These are phyloP conservation scores for Percopsis omiscomaycus DNA, from an alignment of 2,797 vertebrate genomes.

Conservation along the genomic window DNA sequence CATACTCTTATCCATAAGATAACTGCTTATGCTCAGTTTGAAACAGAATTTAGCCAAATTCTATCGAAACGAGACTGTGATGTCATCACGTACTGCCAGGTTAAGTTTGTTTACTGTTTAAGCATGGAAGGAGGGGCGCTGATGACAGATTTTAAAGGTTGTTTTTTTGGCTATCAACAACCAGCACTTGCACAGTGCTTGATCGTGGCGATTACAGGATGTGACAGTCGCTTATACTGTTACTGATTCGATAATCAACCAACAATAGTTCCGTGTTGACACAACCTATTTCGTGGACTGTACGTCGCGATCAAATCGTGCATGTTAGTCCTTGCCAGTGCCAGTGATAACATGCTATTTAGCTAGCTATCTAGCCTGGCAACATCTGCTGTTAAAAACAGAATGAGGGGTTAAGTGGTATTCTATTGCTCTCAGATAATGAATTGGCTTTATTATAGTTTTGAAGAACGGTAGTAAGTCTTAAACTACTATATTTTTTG, in stretches of 20 bases:
- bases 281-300: not conserved
- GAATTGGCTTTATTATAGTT: not conserved
- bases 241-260: not conserved
- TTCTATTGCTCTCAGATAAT: not conserved
- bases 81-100: constrained; percentile 26
- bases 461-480: not conserved
- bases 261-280: not conserved
- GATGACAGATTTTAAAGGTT: constrained; percentile 31
- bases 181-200: not conserved
- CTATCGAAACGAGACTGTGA: constrained; percentile 12
- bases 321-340: constrained; percentile 14
- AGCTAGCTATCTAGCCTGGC: constrained; percentile 30
- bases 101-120: constrained; percentile 63
- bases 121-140: constrained; percentile 38
- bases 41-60: too few relatives aligned
- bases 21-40: too few relatives aligned
- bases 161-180: constrained; percentile 1
- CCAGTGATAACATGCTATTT: constrained; percentile 39
- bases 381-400: not conserved
- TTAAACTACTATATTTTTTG: constrained; percentile 1
- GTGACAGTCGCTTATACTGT: not conserved
- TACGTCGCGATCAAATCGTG: constrained; percentile 27
- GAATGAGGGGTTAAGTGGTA: not conserved
- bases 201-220: accelerated
- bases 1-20: too few relatives aligned